Evolutionary conservation across 2,888 invertebrate genomes (phyloP).

Genomic region (Brachyopa scutellaris): DNA sequence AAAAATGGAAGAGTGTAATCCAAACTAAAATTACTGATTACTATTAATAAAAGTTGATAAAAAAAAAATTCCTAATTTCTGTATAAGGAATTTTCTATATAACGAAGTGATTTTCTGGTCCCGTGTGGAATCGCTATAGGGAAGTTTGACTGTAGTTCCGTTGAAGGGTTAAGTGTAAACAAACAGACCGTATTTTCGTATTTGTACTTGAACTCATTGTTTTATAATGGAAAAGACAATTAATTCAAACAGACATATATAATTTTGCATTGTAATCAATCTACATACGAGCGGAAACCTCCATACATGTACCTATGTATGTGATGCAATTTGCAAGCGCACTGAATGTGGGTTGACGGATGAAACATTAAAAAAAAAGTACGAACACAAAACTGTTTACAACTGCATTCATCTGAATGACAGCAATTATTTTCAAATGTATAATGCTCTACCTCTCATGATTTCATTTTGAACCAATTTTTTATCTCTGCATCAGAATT

Average conservation of each 20-base stretch:
- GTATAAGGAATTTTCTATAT: too few relatives aligned
- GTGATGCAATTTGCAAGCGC: slow-evolving; percentile 17
- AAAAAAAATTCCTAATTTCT: too few relatives aligned
- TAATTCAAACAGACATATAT: slow-evolving; percentile 6
- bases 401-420: not conserved
- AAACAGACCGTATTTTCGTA: not conserved
- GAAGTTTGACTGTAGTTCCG: too few relatives aligned
- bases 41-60: too few relatives aligned
- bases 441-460: not conserved
- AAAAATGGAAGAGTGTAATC: too few relatives aligned
- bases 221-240: slow-evolving; percentile 29
- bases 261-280: not conserved
- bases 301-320: slow-evolving; percentile 23
- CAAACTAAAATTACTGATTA: too few relatives aligned
- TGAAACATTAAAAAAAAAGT: not conserved
- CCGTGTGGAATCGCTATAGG: too few relatives aligned
- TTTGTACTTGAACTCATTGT: slow-evolving; percentile 29
- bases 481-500: too few relatives aligned
- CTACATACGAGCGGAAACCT: slow-evolving; percentile 32
- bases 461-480: not conserved
- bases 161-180: not conserved
- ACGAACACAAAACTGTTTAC: not conserved
- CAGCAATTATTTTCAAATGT: not conserved
- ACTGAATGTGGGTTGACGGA: not conserved
- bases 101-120: too few relatives aligned